Percentiles rank a stretch among this genome's conserved stretches.
Evolutionary conservation across 2,888 invertebrate genomes (phyloP).

Genomic region (Dendrolimus houi): DNA sequence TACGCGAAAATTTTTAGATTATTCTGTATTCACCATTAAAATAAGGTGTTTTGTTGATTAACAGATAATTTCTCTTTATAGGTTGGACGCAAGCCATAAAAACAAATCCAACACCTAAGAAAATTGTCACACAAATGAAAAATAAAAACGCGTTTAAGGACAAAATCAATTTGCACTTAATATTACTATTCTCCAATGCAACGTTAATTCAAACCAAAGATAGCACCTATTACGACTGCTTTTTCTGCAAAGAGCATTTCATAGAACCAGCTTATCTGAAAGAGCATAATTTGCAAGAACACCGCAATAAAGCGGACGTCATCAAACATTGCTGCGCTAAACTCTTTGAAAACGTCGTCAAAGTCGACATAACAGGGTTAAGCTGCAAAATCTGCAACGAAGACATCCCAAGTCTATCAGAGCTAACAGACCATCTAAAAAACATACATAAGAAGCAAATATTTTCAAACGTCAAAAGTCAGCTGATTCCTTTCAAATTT

Average conservation of each 20-base stretch:
- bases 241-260: constrained; percentile 31
- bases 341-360: constrained; percentile 8
- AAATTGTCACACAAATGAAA: background rate
- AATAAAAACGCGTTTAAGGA: constrained; percentile 1
- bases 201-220: constrained; percentile 32
- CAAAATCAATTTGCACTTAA: constrained; percentile 22
- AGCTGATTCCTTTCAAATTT: constrained; percentile 50
- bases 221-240: constrained; percentile 32
- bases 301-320: constrained; percentile 8
- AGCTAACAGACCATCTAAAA: constrained; percentile 9
- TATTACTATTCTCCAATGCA: constrained; percentile 34
- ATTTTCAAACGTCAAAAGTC: constrained; percentile 32
- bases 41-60: too few species aligned
- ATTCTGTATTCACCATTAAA: too few species aligned
- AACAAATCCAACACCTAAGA: background rate
- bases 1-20: too few species aligned
- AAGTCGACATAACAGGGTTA: constrained; percentile 11
- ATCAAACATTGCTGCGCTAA: constrained; percentile 2
- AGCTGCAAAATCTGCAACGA: constrained; percentile 8
- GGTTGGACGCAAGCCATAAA: constrained; percentile 8
- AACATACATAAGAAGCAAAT: constrained; percentile 13
- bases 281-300: constrained; percentile 23
- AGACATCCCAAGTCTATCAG: constrained; percentile 3
- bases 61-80: constrained; percentile 18
- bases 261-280: constrained; percentile 32